Base-by-base conservation (phyloP, 1,140 invertebrate species). In the Platyscapa corneri region DNA sequence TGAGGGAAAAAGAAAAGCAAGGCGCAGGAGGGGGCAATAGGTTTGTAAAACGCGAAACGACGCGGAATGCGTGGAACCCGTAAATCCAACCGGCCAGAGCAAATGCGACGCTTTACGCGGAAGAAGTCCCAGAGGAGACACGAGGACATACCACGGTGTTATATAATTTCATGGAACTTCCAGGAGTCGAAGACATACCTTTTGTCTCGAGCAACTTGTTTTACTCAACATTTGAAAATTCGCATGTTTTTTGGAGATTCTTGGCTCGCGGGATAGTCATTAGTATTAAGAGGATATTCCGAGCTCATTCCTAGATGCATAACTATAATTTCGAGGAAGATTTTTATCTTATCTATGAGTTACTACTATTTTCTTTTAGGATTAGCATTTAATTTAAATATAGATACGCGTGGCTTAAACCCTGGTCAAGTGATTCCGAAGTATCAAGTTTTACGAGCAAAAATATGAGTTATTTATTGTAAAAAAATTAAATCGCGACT, bases 21-120 rank as follows among this genome's bases (percentile, higher is more conserved):
- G 14, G 23, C 30, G 14, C 1, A 74, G 37, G n/a, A 10, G 23
- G 27, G 70, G 23, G 30, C 75, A 56, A 46, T 49, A n/a, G 74
- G 74, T 75, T 39, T 64, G 32, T 60, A 76, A 64, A 64, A n/a
- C 30, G 49, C 39, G 39, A 34, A 81, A 74, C 37, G 39, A 74
- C 37, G 67, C 30, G 70, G 53, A 75, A 74, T 60, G 82, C 82
- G 53, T 39, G 72, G 56, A 77, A 77, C 72, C 53, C 82, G 82
- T 83, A 83, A 83, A 83, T 83, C 74, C 65, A 70, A 60, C 7
- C 27, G 56, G 7, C 32, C 46, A 16, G 20, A 72, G 18, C 34
- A 72, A 46, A 32, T n/a, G 23, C 53, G 53, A 74, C 80, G 65
- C 32, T 37, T 64, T 76, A 83, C 37, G 23, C 37, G 72, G 82